Evolutionary conservation across 2,113 vertebrate genomes (phyloP).

Genomic region (Tragelaphus strepsiceros): DNA sequence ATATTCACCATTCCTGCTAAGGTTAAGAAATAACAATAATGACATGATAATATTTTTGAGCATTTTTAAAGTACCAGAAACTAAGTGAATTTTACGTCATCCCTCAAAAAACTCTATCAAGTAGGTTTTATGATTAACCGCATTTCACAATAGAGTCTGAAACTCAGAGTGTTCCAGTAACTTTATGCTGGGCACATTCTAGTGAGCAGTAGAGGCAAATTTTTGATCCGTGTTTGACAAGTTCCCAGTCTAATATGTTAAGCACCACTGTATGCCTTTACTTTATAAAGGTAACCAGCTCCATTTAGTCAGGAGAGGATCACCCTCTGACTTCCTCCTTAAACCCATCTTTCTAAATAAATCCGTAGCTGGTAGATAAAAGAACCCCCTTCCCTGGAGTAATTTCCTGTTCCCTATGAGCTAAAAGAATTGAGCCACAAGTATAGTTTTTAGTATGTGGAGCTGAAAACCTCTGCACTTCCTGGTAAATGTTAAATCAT

Average conservation of each 20-base stretch:
- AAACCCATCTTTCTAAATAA: slow-evolving; percentile 9
- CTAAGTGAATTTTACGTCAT: background rate
- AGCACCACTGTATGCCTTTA: background rate
- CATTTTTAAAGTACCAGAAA: background rate
- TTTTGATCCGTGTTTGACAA: slow-evolving; percentile 3
- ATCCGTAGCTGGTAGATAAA: slow-evolving; percentile 6
- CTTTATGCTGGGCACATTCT: background rate
- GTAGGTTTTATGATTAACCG: background rate
- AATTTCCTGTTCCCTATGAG: background rate
- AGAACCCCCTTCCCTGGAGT: background rate
- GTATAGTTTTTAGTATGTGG: background rate
- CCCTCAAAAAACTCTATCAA: background rate
- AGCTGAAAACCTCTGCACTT: background rate
- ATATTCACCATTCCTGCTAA: background rate
- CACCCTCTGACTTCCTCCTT: background rate
- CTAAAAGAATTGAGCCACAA: background rate
- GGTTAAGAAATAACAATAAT: background rate
- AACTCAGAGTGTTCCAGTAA: background rate
- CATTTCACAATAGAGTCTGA: background rate
- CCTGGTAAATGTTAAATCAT: background rate
- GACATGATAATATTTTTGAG: background rate
- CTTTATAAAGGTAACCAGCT: slow-evolving; percentile 12
- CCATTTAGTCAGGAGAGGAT: background rate
- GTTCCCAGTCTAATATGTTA: background rate
- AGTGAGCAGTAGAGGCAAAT: background rate